Conservation (phyloP, 2,888 invertebrate species). For the Notodonta ziczac region DNA sequence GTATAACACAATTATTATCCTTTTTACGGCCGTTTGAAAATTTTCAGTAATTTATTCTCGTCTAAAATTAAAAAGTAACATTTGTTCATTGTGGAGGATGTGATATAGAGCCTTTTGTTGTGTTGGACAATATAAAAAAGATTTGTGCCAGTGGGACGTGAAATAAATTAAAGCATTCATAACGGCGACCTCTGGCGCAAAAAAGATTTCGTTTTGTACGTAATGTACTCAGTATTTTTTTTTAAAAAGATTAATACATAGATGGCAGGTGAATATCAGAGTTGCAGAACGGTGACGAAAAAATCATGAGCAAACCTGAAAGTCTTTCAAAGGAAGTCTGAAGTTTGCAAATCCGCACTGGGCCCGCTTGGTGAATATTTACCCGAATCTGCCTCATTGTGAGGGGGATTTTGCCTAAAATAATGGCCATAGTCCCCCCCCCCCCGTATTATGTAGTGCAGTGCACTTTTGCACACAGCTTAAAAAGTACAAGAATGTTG, state of each 20-base stretch:
- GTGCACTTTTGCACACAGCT: too few relatives aligned
- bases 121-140: constrained; percentile 28
- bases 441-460: too few relatives aligned
- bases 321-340: too few relatives aligned
- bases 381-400: too few relatives aligned
- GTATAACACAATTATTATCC: constrained; percentile 54
- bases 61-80: constrained; percentile 38
- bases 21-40: constrained; percentile 41
- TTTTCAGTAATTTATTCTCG: constrained; percentile 44
- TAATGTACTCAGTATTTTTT: not conserved
- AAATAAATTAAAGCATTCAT: constrained; percentile 28
- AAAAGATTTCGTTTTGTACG: constrained; percentile 3
- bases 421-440: too few relatives aligned
- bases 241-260: not conserved
- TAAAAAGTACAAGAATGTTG: too few relatives aligned
- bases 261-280: too few relatives aligned
- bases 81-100: constrained; percentile 33
- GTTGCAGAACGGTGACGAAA: too few relatives aligned
- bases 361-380: too few relatives aligned
- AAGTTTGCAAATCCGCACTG: too few relatives aligned
- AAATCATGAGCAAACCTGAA: too few relatives aligned
- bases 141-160: constrained; percentile 27
- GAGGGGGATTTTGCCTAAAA: too few relatives aligned
- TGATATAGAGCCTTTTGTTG: constrained; percentile 33
- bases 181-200: not conserved